These are phyloP conservation scores for Mellilla xanthometata DNA, from an alignment of 2,888 invertebrate genomes.

Conservation along the genomic window DNA sequence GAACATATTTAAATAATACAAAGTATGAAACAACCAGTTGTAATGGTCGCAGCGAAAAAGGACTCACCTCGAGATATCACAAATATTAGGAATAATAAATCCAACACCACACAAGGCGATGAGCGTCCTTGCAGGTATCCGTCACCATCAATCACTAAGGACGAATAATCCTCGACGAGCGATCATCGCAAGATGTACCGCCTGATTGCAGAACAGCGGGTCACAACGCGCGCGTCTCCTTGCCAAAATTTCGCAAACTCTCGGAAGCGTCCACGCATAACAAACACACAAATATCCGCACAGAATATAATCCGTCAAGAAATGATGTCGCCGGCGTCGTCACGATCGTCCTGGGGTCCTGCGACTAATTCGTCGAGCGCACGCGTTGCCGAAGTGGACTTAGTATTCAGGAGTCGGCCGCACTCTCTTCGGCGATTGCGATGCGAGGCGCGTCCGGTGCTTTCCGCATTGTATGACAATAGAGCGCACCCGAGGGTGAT, in stretches of 20 bases:
- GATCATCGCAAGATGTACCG: slow-evolving; percentile 56
- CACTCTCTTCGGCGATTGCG: slow-evolving; percentile 75
- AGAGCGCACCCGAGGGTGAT: slow-evolving; percentile 66
- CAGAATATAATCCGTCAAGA: slow-evolving; percentile 35
- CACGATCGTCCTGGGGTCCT: slow-evolving; percentile 63
- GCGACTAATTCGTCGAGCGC: slow-evolving; percentile 51
- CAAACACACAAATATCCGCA: slow-evolving; percentile 44
- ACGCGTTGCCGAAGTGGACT: slow-evolving; percentile 56
- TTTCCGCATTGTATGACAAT: slow-evolving; percentile 76
- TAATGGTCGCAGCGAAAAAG: slow-evolving; percentile 21
- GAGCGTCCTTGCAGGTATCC: slow-evolving; percentile 43
- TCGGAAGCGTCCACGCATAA: slow-evolving; percentile 55
- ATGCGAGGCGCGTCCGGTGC: slow-evolving; percentile 69
- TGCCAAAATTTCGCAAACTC: slow-evolving; percentile 75
- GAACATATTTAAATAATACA: slow-evolving; percentile 36
- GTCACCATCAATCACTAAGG: slow-evolving; percentile 56
- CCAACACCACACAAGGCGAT: slow-evolving; percentile 38
- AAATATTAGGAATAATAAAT: slow-evolving; percentile 41
- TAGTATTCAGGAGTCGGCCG: slow-evolving; percentile 72
- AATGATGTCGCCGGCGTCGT: slow-evolving; percentile 41
- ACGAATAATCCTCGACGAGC: slow-evolving; percentile 50
- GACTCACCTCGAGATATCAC: slow-evolving; percentile 56
- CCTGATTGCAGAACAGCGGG: slow-evolving; percentile 42
- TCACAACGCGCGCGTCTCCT: slow-evolving; percentile 39
- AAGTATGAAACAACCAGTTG: slow-evolving; percentile 21